Percentiles rank a stretch among this genome's conserved stretches.
Conservation (phyloP, 2,888 invertebrate genomes). For the Escarpia spicata region DNA sequence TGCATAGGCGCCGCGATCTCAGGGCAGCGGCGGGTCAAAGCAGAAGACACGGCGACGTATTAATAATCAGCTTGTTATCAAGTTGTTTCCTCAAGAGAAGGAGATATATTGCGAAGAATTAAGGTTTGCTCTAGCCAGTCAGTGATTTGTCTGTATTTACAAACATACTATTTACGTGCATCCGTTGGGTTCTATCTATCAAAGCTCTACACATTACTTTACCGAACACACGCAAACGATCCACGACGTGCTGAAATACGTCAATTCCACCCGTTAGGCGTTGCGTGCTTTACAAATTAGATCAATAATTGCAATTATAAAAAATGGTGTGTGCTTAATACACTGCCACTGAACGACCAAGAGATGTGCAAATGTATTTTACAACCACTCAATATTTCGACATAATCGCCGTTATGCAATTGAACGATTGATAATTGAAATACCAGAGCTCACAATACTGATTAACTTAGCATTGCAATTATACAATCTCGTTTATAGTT, state of each 20-base stretch:
- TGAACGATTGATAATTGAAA: background rate
- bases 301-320: background rate
- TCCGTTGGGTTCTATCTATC: background rate
- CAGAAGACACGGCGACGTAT: background rate
- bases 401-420: too few relatives aligned
- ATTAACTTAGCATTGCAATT: background rate
- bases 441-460: background rate
- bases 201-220: background rate
- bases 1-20: background rate
- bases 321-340: background rate
- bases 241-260: background rate
- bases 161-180: background rate
- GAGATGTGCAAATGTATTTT: background rate
- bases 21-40: background rate
- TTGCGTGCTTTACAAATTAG: background rate
- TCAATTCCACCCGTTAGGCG: background rate
- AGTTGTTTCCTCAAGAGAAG: background rate
- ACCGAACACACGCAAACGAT: background rate
- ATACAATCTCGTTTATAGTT: background rate
- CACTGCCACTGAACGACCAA: background rate
- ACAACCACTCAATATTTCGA: too few relatives aligned
- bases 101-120: too few relatives aligned
- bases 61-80: slow-evolving; percentile 6
- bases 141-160: background rate
- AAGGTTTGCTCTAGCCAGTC: too few relatives aligned